These are phyloP conservation scores for Littorina saxatilis DNA, from an alignment of 1,140 invertebrate genomes.

Conservation along the genomic window DNA sequence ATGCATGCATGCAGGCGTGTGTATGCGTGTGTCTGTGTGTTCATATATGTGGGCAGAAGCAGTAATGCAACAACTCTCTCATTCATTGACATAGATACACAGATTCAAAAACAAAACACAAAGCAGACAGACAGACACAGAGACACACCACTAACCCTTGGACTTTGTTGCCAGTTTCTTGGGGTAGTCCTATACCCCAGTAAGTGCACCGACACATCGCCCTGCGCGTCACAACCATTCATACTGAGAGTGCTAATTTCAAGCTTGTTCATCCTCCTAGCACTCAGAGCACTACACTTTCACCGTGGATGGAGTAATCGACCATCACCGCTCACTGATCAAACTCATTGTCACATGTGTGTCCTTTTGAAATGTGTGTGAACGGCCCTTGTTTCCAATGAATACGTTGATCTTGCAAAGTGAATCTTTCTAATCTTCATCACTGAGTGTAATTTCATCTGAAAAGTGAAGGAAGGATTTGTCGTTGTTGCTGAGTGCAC, in stretches of 20 bases:
- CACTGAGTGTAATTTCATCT: no score
- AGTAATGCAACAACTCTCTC: background rate
- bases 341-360: no score
- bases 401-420: no score
- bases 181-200: slow-evolving; percentile 19
- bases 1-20: slow-evolving; percentile 19
- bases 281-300: no score
- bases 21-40: background rate
- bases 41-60: background rate
- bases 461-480: no score
- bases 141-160: background rate
- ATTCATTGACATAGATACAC: background rate
- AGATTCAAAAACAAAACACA: background rate
- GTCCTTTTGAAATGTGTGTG: no score
- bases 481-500: no score
- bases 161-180: background rate
- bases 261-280: background rate
- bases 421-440: no score
- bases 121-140: background rate
- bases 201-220: background rate
- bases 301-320: no score
- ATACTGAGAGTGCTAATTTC: background rate
- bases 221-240: background rate
- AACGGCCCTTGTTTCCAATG: no score
- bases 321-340: no score